Evolutionary conservation across 2,888 invertebrate genomes (phyloP).

Genomic region (Tiliacea citrago): DNA sequence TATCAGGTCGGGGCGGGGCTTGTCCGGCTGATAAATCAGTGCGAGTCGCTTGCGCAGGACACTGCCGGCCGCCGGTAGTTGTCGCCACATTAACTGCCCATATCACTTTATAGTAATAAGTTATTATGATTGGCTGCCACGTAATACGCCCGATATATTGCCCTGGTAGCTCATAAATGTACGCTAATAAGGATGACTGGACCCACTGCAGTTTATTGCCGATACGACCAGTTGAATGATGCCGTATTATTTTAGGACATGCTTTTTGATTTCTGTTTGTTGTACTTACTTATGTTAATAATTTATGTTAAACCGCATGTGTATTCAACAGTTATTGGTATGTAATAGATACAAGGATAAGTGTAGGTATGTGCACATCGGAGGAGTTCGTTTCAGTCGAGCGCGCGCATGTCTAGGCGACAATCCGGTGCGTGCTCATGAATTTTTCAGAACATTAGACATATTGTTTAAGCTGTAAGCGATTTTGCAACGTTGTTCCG

Average conservation of each 20-base stretch:
- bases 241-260: conserved; percentile 52
- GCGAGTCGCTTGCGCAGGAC: conserved; percentile 55
- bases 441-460: conserved; percentile 72
- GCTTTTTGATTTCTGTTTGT: conserved; percentile 47
- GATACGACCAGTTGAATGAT: conserved; percentile 62
- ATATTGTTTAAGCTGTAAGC: conserved; percentile 68
- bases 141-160: conserved; percentile 65
- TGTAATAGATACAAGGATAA: conserved; percentile 57
- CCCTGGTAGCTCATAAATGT: conserved; percentile 66
- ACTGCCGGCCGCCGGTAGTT: conserved; percentile 31
- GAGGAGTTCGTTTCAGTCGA: conserved; percentile 39
- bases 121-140: conserved; percentile 78
- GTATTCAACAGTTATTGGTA: conserved; percentile 39
- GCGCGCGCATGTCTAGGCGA: conserved; percentile 41
- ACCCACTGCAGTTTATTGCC: conserved; percentile 63
- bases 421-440: conserved; percentile 64
- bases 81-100: conserved; percentile 71
- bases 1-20: conserved; percentile 66
- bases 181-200: conserved; percentile 69
- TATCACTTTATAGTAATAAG: conserved; percentile 81
- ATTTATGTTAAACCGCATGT: conserved; percentile 34
- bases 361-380: conserved; percentile 35
- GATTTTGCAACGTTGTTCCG: conserved; percentile 85
- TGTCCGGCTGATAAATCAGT: conserved; percentile 69
- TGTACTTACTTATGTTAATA: conserved; percentile 27